Percentiles rank a stretch among this genome's conserved stretches.
phyloP scores from a whole-genome alignment of 1,140 invertebrate genomes.

The Listronotus oregonensis region DNA sequence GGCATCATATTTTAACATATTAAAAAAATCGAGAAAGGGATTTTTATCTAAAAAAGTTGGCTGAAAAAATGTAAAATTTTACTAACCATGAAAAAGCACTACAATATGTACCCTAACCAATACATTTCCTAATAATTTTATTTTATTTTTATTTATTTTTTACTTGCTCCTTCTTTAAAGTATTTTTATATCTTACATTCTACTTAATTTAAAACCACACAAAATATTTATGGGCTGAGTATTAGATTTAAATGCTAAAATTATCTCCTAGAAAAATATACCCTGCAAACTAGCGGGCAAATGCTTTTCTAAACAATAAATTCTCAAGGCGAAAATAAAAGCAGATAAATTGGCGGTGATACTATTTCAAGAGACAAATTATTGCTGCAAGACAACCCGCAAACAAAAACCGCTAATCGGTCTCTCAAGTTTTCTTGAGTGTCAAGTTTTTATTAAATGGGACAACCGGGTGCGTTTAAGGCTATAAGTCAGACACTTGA shows the following conservation, averaged over 20 bases:
- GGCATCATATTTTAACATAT: no score
- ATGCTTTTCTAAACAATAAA: slow-evolving; percentile 3
- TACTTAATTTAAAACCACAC: no score
- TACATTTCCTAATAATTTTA: no score
- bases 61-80: no score
- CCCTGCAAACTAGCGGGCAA: not conserved
- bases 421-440: not conserved
- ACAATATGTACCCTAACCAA: no score
- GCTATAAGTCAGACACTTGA: not conserved
- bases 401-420: slow-evolving; percentile 10
- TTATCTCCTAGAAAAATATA: not conserved
- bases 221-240: no score
- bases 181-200: no score
- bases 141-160: no score
- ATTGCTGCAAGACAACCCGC: slow-evolving; percentile 5
- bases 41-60: no score
- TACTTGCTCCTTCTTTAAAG: no score
- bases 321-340: slow-evolving; percentile 15
- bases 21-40: no score
- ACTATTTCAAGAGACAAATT: slow-evolving; percentile 14
- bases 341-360: slow-evolving; percentile 15
- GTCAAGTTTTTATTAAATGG: slow-evolving; percentile 13
- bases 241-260: not conserved
- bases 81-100: no score
- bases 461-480: not conserved